Evolutionary conservation across 30 jellyfish, hydroid and myxozoan species (phyloP).

Genomic region (Aurelia coerulea): DNA sequence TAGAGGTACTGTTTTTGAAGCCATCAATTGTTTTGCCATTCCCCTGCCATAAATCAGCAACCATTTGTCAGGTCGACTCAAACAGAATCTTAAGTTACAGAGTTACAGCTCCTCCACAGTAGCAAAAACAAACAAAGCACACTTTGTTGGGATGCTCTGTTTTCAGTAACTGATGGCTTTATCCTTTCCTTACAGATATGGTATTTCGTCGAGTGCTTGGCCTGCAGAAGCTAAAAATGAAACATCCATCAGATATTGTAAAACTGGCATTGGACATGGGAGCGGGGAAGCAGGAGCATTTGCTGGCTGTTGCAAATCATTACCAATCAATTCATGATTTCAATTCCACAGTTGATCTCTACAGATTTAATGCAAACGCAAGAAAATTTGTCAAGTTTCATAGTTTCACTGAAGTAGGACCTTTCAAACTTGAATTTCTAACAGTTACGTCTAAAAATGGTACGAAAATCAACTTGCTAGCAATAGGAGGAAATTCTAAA

Average conservation of each 20-base stretch:
- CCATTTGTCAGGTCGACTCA: no score
- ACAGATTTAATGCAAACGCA: conserved; percentile 20
- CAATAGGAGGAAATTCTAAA: conserved; percentile 57
- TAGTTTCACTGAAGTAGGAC: conserved; percentile 29
- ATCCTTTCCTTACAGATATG: conserved; percentile 25
- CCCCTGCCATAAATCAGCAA: no score
- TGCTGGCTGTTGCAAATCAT: conserved; percentile 61
- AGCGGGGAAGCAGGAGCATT: conserved; percentile 13
- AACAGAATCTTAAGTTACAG: no score
- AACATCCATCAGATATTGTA: conserved; percentile 46
- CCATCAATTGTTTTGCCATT: no score
- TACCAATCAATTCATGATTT: background rate
- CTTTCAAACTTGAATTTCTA: conserved; percentile 67
- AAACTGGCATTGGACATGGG: conserved; percentile 1
- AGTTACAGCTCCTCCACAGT: no score
- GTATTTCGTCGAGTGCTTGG: conserved; percentile 38
- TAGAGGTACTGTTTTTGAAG: no score
- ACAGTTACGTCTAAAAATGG: conserved; percentile 5
- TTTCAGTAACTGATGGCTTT: no score
- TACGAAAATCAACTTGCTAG: conserved; percentile 10
- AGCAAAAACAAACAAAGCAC: no score
- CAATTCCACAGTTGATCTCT: conserved; percentile 65
- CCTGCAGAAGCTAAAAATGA: conserved; percentile 22
- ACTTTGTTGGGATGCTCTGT: no score
- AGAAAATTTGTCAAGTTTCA: conserved; percentile 36